Conservation (phyloP, 2,113 vertebrate species). For the Candoia aspera region DNA sequence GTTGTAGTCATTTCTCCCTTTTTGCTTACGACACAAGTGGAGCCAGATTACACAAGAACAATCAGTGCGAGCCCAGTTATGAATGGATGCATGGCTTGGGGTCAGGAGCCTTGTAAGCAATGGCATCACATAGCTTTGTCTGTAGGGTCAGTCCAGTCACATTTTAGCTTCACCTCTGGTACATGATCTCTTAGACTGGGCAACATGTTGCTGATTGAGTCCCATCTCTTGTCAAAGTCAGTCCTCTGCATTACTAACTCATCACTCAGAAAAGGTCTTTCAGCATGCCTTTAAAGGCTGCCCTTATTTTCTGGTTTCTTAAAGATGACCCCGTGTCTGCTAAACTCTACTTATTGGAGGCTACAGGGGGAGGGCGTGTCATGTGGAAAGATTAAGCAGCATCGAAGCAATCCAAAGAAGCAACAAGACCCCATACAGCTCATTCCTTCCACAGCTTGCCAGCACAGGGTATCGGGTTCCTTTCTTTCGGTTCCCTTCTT, state of each 20-base stretch:
- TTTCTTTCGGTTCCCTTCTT: background rate
- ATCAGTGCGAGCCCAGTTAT: background rate
- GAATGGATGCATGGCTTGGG: background rate
- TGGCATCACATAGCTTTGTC: no score
- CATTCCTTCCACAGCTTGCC: background rate
- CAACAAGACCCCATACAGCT: slow-evolving; percentile 29
- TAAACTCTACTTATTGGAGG: background rate
- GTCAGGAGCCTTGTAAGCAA: background rate
- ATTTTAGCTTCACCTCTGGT: no score
- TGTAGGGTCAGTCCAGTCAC: no score
- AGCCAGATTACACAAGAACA: background rate
- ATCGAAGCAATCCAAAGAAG: slow-evolving; percentile 5
- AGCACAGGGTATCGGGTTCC: slow-evolving; percentile 24
- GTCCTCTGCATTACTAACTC: no score
- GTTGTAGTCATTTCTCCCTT: background rate
- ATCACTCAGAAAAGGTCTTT: background rate
- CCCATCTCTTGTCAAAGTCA: background rate
- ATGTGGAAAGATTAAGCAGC: background rate
- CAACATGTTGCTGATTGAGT: background rate
- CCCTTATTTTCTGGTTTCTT: background rate
- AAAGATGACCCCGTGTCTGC: background rate
- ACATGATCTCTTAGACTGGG: background rate
- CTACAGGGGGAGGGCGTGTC: background rate
- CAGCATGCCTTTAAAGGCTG: background rate
- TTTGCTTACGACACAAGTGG: background rate